Percentiles rank a stretch among this genome's conserved stretches.
Conservation (phyloP, 2,888 invertebrate genomes). For the Thera obeliscata region DNA sequence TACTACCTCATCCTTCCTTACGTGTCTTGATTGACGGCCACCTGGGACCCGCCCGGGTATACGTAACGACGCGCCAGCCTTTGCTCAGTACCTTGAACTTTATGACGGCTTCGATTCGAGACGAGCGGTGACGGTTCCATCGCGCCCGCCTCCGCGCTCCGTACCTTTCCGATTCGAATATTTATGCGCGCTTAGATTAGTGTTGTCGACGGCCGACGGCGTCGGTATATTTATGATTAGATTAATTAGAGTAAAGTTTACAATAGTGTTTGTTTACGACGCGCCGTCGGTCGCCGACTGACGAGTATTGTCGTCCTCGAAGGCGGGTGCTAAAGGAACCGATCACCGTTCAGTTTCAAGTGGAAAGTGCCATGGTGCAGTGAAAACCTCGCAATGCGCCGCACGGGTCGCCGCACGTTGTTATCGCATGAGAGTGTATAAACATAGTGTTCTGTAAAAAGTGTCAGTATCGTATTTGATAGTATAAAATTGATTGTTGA, state of each 20-base stretch:
- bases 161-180: conserved; percentile 51
- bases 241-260: conserved; percentile 57
- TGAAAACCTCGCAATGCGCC: conserved; percentile 46
- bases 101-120: conserved; percentile 37
- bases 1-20: conserved; percentile 85
- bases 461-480: conserved; percentile 72
- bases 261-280: conserved; percentile 49
- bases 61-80: conserved; percentile 55
- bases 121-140: conserved; percentile 37
- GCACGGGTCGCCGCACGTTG: conserved; percentile 58
- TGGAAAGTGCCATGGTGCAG: conserved; percentile 68
- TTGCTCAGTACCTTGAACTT: conserved; percentile 45
- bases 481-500: conserved; percentile 79
- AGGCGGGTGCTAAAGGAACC: conserved; percentile 38
- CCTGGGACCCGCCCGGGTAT: conserved; percentile 82
- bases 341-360: conserved; percentile 32
- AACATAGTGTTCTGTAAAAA: conserved; percentile 73
- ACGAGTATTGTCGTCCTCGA: conserved; percentile 25
- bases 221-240: conserved; percentile 61
- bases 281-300: conserved; percentile 49
- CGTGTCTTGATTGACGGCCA: conserved; percentile 86
- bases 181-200: conserved; percentile 51
- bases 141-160: conserved; percentile 43
- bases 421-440: conserved; percentile 65
- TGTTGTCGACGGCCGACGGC: conserved; percentile 48